These are phyloP conservation scores for Drosophila parvula DNA, from an alignment of 1,140 invertebrate genomes.

Conservation along the genomic window DNA sequence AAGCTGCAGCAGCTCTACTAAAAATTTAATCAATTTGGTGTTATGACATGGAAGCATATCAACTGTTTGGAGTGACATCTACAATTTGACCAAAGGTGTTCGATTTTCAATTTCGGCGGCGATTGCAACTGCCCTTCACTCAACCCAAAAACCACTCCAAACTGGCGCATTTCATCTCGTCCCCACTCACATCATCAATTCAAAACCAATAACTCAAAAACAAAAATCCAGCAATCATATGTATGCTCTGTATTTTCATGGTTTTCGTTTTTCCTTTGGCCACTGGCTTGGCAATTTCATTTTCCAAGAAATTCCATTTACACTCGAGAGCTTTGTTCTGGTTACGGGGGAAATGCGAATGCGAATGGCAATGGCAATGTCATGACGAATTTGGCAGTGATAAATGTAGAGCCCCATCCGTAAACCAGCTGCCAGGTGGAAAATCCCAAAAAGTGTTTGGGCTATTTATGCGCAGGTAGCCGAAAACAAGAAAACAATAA, in stretches of 20 bases:
- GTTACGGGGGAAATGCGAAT: slow-evolving; percentile 25
- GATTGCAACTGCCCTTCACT: slow-evolving; percentile 3
- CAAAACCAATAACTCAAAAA: slow-evolving; percentile 80
- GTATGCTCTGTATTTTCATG: slow-evolving; percentile 58
- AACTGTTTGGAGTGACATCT: slow-evolving; percentile 12
- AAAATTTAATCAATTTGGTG: slow-evolving; percentile 2
- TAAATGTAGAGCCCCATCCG: slow-evolving; percentile 67
- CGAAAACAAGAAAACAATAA: slow-evolving; percentile 52
- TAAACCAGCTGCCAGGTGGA: slow-evolving; percentile 57
- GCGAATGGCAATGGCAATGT: slow-evolving; percentile 44
- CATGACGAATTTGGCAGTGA: slow-evolving; percentile 78
- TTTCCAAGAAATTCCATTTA: slow-evolving; percentile 76
- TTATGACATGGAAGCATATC: neutral
- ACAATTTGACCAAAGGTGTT: neutral
- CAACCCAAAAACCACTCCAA: slow-evolving; percentile 4
- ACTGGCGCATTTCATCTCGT: slow-evolving; percentile 22
- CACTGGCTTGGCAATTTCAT: slow-evolving; percentile 67
- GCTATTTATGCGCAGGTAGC: slow-evolving; percentile 76
- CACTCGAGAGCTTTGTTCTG: slow-evolving; percentile 71
- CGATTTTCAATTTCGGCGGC: slow-evolving; percentile 9
- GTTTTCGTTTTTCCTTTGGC: slow-evolving; percentile 19
- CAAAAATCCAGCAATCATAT: slow-evolving; percentile 68
- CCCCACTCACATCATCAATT: slow-evolving; percentile 65
- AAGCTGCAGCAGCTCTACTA: neutral
- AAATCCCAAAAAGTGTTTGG: slow-evolving; percentile 74